A percentile compares a stretch with the other conserved stretches of the same genome.
Conservation (phyloP, 2,888 invertebrate species). For the Macrosoma leucophasiata region DNA sequence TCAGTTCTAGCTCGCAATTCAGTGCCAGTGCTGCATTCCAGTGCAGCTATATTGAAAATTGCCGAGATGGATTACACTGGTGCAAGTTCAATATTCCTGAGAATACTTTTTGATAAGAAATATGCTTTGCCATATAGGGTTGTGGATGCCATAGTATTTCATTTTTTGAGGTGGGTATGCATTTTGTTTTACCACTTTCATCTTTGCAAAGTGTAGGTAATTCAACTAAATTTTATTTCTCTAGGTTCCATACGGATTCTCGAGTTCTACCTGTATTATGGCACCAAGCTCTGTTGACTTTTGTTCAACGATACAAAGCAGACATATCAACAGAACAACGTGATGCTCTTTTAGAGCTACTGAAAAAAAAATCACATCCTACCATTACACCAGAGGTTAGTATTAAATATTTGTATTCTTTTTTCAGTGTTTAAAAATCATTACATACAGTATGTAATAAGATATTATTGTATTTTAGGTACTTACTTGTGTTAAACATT, state of each 20-base stretch:
- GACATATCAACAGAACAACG: constrained; percentile 96
- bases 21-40: constrained; percentile 95
- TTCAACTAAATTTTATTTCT: constrained; percentile 23
- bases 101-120: constrained; percentile 96
- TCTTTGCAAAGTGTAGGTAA: no score
- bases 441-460: constrained; percentile 2
- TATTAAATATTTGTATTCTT: constrained; percentile 1
- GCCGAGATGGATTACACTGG: constrained; percentile 99
- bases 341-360: constrained; percentile 86
- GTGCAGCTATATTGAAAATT: constrained; percentile 95
- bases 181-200: no score
- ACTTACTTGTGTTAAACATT: neutral
- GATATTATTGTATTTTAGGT: neutral
- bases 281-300: constrained; percentile 96
- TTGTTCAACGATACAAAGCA: constrained; percentile 96
- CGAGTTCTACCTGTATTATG: constrained; percentile 95
- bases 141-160: constrained; percentile 94
- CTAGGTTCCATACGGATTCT: constrained; percentile 87
- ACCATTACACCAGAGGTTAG: constrained; percentile 81
- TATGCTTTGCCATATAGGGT: constrained; percentile 97
- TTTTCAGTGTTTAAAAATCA: no score
- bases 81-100: constrained; percentile 95
- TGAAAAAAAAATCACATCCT: constrained; percentile 83
- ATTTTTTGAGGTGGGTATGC: constrained; percentile 87
- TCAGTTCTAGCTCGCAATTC: constrained; percentile 94